A percentile compares a stretch with the other conserved stretches of the same genome.
These are phyloP conservation scores for Baccha elongata DNA, from an alignment of 2,888 invertebrate genomes.

Conservation along the genomic window DNA sequence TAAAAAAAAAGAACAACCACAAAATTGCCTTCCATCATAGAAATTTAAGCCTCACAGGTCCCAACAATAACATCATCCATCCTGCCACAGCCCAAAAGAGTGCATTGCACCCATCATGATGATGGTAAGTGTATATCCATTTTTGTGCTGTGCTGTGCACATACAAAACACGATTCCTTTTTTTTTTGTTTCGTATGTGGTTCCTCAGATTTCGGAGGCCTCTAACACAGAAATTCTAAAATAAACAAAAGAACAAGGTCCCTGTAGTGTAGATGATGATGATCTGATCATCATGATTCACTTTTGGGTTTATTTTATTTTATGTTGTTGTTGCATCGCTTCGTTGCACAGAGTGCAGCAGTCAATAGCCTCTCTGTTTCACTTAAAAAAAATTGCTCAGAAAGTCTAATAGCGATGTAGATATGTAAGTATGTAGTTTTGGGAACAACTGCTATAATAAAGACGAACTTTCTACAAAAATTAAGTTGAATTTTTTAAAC, in stretches of 20 bases:
- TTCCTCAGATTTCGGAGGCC: slow-evolving; percentile 65
- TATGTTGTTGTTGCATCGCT: slow-evolving; percentile 25
- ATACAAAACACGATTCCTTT: slow-evolving; percentile 44
- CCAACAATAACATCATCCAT: slow-evolving; percentile 44
- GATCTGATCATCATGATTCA: slow-evolving; percentile 28
- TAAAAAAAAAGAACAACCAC: slow-evolving; percentile 3
- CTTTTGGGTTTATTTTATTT: slow-evolving; percentile 13
- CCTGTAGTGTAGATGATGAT: slow-evolving; percentile 39
- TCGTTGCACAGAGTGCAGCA: slow-evolving; percentile 63
- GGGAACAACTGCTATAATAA: slow-evolving; percentile 39
- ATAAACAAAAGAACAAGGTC: slow-evolving; percentile 48
- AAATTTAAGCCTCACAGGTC: slow-evolving; percentile 62
- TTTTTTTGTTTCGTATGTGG: slow-evolving; percentile 47
- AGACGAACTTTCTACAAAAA: slow-evolving; percentile 33
- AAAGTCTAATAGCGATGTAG: slow-evolving; percentile 44
- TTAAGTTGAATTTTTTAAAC: slow-evolving; percentile 19
- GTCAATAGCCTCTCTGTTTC: slow-evolving; percentile 68
- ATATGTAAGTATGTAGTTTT: slow-evolving; percentile 50
- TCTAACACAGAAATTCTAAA: slow-evolving; percentile 59
- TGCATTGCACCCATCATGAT: slow-evolving; percentile 60
- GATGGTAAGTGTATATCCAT: slow-evolving; percentile 57
- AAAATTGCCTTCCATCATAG: slow-evolving; percentile 60
- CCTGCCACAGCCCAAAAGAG: slow-evolving; percentile 32
- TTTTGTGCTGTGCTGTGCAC: slow-evolving; percentile 25
- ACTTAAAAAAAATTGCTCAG: slow-evolving; percentile 37